phyloP scores from a whole-genome alignment of 2,113 vertebrate species.

The Corvus cornix region DNA sequence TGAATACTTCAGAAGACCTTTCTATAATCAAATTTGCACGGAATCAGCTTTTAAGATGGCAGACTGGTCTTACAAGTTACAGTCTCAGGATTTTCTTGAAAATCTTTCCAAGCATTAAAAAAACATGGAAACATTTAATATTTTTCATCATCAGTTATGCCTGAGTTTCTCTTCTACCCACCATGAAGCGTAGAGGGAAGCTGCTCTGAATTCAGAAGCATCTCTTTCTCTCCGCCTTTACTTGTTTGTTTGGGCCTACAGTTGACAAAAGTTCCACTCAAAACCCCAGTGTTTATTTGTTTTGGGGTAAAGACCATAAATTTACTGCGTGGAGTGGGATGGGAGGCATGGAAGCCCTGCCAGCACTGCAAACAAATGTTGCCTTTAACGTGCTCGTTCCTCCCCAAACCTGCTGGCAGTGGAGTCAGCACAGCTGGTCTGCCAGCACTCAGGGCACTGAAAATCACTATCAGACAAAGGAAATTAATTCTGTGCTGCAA shows the following conservation, averaged over 20 bases:
- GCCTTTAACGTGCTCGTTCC: not conserved
- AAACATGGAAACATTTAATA: not conserved
- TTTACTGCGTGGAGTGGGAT: not conserved
- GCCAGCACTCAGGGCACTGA: not conserved
- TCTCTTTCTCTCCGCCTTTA: not conserved
- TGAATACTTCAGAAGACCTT: not conserved
- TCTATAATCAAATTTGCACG: not conserved
- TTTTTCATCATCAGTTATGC: not conserved
- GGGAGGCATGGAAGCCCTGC: not conserved
- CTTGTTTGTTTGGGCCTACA: not conserved
- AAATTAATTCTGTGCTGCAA: not conserved
- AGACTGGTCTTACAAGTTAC: not conserved
- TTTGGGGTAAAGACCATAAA: not conserved
- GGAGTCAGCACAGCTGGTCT: not conserved
- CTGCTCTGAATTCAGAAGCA: not conserved
- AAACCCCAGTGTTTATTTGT: not conserved
- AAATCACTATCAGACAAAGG: not conserved
- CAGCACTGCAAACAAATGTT: not conserved
- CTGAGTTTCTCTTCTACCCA: accelerated
- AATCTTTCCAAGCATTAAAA: not conserved
- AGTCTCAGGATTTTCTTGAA: not conserved
- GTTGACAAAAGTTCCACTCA: not conserved
- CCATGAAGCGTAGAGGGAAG: accelerated
- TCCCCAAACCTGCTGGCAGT: not conserved
- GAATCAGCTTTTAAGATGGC: not conserved